Percentiles rank a stretch among this genome's conserved stretches.
Conservation (phyloP, 2,888 invertebrate genomes). For the Xanthia icteritia region DNA sequence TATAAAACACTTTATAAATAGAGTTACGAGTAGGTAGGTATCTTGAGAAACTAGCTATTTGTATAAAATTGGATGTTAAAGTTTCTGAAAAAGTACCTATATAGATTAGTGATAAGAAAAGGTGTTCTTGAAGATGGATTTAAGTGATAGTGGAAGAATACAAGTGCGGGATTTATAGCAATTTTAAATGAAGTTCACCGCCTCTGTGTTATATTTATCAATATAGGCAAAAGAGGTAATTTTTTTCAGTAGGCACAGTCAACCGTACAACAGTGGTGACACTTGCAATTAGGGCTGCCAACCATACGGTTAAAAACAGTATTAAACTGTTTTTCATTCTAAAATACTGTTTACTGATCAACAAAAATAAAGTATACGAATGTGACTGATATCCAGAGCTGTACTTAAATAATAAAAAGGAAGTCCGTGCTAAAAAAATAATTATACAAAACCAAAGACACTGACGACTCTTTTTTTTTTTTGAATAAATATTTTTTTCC, state of each 20-base stretch:
- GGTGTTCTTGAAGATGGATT: conserved; percentile 4
- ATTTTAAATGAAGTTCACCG: conserved; percentile 28
- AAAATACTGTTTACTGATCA: too few species aligned
- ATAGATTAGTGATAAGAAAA: background rate
- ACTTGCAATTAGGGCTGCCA: too few species aligned
- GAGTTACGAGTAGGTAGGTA: background rate
- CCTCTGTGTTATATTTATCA: background rate
- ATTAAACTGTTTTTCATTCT: too few species aligned
- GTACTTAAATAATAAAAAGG: too few species aligned
- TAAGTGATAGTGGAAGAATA: conserved; percentile 46
- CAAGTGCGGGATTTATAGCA: conserved; percentile 44
- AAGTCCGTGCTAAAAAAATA: too few species aligned
- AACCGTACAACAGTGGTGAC: too few species aligned
- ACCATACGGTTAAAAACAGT: too few species aligned
- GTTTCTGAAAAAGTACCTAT: background rate
- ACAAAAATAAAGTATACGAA: too few species aligned
- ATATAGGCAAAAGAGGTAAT: background rate
- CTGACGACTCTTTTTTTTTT: too few species aligned
- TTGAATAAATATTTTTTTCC: too few species aligned
- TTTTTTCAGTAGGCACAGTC: background rate
- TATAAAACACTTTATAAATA: conserved; percentile 6
- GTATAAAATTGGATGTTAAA: background rate
- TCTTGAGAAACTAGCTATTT: background rate
- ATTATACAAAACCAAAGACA: too few species aligned
- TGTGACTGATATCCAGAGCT: too few species aligned